Base-by-base conservation (phyloP, 1,140 invertebrate genomes). In the Phenacoccus solenopsis region DNA sequence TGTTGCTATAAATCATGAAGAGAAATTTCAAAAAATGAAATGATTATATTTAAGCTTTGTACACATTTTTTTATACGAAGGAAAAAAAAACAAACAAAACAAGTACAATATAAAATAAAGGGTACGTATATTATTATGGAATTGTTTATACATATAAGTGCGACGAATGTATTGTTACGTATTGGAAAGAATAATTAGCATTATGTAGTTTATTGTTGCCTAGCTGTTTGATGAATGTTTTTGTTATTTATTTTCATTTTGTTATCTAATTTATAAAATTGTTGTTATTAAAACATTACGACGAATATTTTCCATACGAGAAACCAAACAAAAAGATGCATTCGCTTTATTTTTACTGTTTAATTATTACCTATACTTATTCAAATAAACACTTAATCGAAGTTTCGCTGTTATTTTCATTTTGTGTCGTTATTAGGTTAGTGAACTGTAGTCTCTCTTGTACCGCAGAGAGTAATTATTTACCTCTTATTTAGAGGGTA, bases 241-340 rank as follows among this genome's bases (percentile, higher is more conserved):
- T 64, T 64, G 59, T 64, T 64, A 64, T 49, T 49, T 49, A 49
- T 64, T 64, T 64, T 64, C 59, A 64, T 64, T 64, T 64, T 64
- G 59, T 64, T 64, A 64, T 64, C 59, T 64, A 64, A 64, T 64
- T 64, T 64, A 64, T 64, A 64, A 64, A 64, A 27, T 64, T 64
- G 59, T 64, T 64, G 25, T 27, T 24, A 59, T 20, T 20, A 64
- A 25, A 25, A 16, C 22, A 64, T 64, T 24, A 10, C 25, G 25
- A 64, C 59, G 21, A 49, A 9, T 24, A 27, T 24, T 64, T 64
- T 64, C 22, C 16, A 4, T 1, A 16, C 20, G 20, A 64, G 59
- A 24, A 64, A 27, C 22, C 25, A 64, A 64, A 24, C 22, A 20
- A 64, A 25, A 24, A n/a, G 38, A 49, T 49, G 38, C 38, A 64